phyloP scores from a whole-genome alignment of 2,113 vertebrate genomes.

The Callipepla squamata region DNA sequence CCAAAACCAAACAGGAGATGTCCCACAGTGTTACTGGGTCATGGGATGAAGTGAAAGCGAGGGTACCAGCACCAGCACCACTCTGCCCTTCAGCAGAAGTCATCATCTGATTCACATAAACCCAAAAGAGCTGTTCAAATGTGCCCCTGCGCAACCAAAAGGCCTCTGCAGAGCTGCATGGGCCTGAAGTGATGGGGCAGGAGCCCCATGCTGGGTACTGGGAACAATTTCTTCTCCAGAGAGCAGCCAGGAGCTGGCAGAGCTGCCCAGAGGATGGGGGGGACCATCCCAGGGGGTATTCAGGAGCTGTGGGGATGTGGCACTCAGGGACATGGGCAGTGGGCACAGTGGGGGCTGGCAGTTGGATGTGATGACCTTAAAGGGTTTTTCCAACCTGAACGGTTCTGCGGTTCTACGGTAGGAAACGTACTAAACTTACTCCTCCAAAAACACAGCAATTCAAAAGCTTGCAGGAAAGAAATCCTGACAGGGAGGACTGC shows the following conservation, averaged over 20 bases:
- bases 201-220: too few relatives aligned
- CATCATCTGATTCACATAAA: not conserved
- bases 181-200: accelerated
- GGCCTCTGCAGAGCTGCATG: not conserved
- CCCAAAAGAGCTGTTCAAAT: not conserved
- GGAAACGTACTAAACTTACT: not conserved
- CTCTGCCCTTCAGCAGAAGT: not conserved
- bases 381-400: not conserved
- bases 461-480: not conserved
- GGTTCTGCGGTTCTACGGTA: not conserved
- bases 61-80: too few relatives aligned
- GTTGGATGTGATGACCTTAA: not conserved
- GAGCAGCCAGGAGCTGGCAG: too few relatives aligned
- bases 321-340: too few relatives aligned
- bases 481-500: not conserved
- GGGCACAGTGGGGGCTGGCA: too few relatives aligned
- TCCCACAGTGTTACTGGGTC: too few relatives aligned
- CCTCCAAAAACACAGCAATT: not conserved
- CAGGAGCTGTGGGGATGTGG: too few relatives aligned
- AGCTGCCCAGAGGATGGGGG: too few relatives aligned
- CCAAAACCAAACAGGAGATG: too few relatives aligned
- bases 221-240: too few relatives aligned
- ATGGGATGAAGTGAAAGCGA: not conserved
- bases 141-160: too few relatives aligned
- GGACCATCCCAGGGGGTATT: too few relatives aligned